Base-by-base conservation (phyloP, 1,140 invertebrate species). In the Odontomachus brunneus region DNA sequence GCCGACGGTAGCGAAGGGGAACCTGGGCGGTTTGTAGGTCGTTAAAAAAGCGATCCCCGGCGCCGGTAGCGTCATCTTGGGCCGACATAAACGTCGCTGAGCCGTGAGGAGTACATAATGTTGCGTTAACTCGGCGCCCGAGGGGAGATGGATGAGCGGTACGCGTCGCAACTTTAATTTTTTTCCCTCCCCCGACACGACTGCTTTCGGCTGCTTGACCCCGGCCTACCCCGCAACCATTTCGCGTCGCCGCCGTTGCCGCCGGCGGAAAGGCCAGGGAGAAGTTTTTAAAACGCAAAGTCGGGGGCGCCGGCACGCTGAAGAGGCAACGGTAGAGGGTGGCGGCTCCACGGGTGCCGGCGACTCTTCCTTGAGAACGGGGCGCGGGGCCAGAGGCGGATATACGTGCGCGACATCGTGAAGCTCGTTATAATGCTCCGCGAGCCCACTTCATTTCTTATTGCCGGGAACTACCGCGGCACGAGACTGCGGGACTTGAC, bases 351-450 rank as follows among this genome's bases (percentile, higher is more conserved):
- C 60, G 60, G 57, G 75, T 63, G 44, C 19, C 53, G 22, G 44
- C n/a, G 44, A 53, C 33, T 55, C 60, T 44, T 71, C 29, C 38
- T 59, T 71, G 60, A n/a, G 12, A 29, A 49, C 15, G 22, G 53
- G 63, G 14, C 17, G 63, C 65, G 49, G 44, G n/a, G 83, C 14
- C 69, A 44, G 29, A 67, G 74, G 26, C n/a, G 49, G 19, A 67
- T 75, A 89, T 89, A 90, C 88, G 87, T 87, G 87, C 89, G 82
- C 89, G 78, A 90, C 89, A 89, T 89, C 82, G 87, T 75, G 87
- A 88, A 90, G 88, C 89, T 90, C 85, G 85, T 90, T 90, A 90
- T 89, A 89, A 90, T 89, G 85, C 85, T 85, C 74, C 82, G 63
- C 84, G 76, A 59, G 62, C 62, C 67, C 84, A 66, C 84, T 85